These are phyloP conservation scores for Stichopus horrens DNA, from an alignment of 53 echinoderm and acorn worm genomes.

Conservation along the genomic window DNA sequence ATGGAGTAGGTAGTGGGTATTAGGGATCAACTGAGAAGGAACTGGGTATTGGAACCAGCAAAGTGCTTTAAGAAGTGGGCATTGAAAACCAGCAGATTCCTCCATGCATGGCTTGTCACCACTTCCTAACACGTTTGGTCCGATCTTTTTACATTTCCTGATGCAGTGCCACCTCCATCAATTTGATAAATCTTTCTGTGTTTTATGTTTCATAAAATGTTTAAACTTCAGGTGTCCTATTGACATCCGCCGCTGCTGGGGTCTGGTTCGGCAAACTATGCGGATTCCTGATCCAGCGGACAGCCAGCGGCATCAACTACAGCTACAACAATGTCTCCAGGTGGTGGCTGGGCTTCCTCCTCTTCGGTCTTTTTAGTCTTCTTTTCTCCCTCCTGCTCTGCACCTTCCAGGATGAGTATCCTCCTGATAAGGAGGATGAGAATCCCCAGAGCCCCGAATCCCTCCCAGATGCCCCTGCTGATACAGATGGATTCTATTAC, in stretches of 20 bases:
- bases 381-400: constrained; percentile 40
- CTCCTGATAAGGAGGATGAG: neutral
- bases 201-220: neutral
- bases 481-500: constrained; percentile 65
- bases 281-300: constrained; percentile 50
- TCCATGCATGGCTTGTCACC: too few relatives aligned
- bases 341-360: constrained; percentile 68
- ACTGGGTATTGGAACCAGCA: too few relatives aligned
- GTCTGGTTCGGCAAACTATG: constrained; percentile 54
- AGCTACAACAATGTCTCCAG: constrained; percentile 47
- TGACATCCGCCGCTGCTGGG: constrained; percentile 26
- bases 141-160: neutral
- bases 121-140: neutral
- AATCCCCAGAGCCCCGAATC: neutral
- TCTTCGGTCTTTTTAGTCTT: constrained; percentile 33
- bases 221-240: neutral
- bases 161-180: neutral
- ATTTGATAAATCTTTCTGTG: neutral
- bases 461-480: constrained; percentile 24
- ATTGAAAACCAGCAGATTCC: too few relatives aligned
- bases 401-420: constrained; percentile 30
- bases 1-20: too few relatives aligned
- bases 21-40: too few relatives aligned
- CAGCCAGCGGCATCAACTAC: neutral
- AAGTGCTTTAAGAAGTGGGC: too few relatives aligned